Base-by-base conservation (phyloP, 1,140 invertebrate genomes). In the Drosophila oshimai region DNA sequence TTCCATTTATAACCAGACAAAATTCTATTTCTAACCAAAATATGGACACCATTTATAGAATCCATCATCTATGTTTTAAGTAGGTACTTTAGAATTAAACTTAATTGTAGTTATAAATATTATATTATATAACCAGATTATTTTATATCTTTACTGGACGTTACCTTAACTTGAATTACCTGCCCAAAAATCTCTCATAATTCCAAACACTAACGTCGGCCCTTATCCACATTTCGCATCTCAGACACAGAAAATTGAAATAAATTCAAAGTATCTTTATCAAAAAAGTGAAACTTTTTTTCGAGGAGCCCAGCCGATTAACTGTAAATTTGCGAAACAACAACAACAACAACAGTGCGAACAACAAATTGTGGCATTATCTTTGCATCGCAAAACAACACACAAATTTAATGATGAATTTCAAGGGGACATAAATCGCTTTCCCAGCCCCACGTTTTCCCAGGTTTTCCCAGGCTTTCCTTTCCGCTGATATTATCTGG, bases 331-430 rank as follows among this genome's bases (percentile, higher is more conserved):
- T 87, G 81, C 55, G 46, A 86, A 69, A 37, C 72, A 76, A 36
- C 74, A 65, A 31, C 69, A 45, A 51, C 17, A 45, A 31, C 26
- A 69, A 73, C 15, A 45, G 29, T 31, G 28, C 31, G 5, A 31
- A 39, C 15, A 60, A 60, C 37, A 55, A 74, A 20, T 39, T 51
- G 29, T 33, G 36, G 51, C 47, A 72, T 86, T 84, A 87, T 87
- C 81, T 80, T 65, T 61, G 62, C 76, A 65, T 77, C 67, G 39
- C 75, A 20, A 47, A 39, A 49, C 24, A 67, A 42, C 22, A 36
- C 65, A 70, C 69, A 87, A 77, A 81, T 81, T 81, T 87, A 74
- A 87, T 87, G 81, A 87, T 87, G 81, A 81, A 87, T 81, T 81
- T 71, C 26, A 41, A 50, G 47, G 24, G 73, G 31, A 58, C 81